These are phyloP conservation scores for Heliothis peltigera DNA, from an alignment of 2,888 invertebrate species.

Conservation along the genomic window DNA sequence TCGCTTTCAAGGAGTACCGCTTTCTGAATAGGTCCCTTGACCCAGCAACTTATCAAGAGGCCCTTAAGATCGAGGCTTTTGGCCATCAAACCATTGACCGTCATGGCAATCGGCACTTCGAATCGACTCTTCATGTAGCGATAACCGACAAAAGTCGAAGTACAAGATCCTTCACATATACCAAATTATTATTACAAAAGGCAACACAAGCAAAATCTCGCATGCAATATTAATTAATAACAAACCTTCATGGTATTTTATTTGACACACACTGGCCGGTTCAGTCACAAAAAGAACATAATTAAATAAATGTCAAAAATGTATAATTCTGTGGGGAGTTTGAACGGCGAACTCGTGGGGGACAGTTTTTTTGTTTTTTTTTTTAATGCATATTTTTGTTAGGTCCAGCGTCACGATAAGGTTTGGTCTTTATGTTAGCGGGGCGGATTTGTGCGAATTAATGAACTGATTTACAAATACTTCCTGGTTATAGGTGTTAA, in stretches of 20 bases:
- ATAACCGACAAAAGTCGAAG: no score
- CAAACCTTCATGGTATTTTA: conserved; percentile 18
- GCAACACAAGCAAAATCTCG: background rate
- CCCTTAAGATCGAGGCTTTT: no score
- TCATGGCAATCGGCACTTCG: no score
- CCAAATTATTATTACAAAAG: no score
- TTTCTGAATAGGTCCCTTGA: no score
- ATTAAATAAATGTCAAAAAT: conserved; percentile 40
- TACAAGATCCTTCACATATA: no score
- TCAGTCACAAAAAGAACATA: conserved; percentile 26
- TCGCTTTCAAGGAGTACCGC: no score
- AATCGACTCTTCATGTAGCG: no score
- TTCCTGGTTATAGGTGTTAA: background rate
- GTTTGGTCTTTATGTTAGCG: conserved; percentile 8
- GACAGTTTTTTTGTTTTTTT: conserved; percentile 32
- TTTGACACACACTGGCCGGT: conserved; percentile 20
- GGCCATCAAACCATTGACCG: no score
- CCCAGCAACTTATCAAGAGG: no score
- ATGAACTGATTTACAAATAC: no score
- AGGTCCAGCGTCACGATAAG: conserved; percentile 17
- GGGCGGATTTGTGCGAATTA: background rate
- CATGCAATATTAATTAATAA: background rate
- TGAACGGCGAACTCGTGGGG: conserved; percentile 29
- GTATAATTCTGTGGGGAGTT: conserved; percentile 48
- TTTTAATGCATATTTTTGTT: conserved; percentile 48